Base-by-base conservation (phyloP, 2,888 invertebrate genomes). In the Ophion obscuratus region DNA sequence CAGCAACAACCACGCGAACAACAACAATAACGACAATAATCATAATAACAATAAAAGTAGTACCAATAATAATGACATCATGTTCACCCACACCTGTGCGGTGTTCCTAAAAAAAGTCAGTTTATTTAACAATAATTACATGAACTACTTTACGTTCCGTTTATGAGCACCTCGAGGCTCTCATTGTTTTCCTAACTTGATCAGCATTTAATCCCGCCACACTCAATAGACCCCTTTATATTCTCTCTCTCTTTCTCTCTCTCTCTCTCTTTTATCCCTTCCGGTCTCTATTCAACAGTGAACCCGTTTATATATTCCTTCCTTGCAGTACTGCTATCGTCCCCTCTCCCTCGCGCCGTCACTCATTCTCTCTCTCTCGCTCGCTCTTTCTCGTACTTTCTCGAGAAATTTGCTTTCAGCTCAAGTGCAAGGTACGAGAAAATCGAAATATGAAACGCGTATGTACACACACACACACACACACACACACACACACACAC, bases 171-270 rank as follows among this genome's bases (percentile, higher is more conserved):
- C 40, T 57, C 20, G n/a, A 20, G 9, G 47, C 36, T 61, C 66
- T 59, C 36, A 71, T 73, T 76, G 66, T 80, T 76, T 76, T 71
- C 53, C 27, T 40, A 71, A 80, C 79, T 80, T 84, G 76, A 53
- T 67, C 61, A 73, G 44, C 20, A 73, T 73, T 36, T n/a, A 57
- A 78, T 17, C 44, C 20, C 57, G 11, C 24, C 61, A 73, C 70
- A 73, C 70, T 68, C 53, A 53, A 53, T 17, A 53, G 53, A 53
- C 53, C 53, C 40, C 53, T 53, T 40, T 20, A 27, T 11, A 44
- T 27, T 66, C n/a, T 44, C 59, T 36, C 9, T n/a, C n/a, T 40
- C 20, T n/a, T 20, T n/a, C 10, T 40, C 14, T 75, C 75, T 40
- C 62, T 47, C 20, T 7, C 44, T 17, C 20, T 70, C 67, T 64